Percentiles rank a stretch among this genome's conserved stretches.
phyloP scores from a whole-genome alignment of 2,113 vertebrate genomes.

The Scophthalmus maximus region DNA sequence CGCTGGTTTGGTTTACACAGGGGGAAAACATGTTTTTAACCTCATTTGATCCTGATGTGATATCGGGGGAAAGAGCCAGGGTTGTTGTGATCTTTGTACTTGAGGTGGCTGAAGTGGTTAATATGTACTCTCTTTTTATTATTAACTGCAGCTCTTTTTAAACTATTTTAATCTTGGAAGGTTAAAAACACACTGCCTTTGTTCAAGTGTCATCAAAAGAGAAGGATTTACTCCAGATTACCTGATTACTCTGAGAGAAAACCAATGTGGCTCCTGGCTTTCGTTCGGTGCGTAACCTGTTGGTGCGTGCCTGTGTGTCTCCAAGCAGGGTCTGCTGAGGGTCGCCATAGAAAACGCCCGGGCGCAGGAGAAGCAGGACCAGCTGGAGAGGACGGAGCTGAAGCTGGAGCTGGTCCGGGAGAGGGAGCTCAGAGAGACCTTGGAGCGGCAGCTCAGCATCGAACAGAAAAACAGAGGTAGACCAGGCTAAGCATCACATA shows the following conservation, averaged over 20 bases:
- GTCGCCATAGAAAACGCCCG: slow-evolving; percentile 98
- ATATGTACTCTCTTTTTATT: not conserved
- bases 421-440: slow-evolving; percentile 94
- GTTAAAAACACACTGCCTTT: not conserved
- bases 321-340: slow-evolving; percentile 95
- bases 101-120: not conserved
- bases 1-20: slow-evolving; percentile 43
- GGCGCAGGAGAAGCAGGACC: slow-evolving; percentile 98
- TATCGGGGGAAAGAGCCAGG: no score
- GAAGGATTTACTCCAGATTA: not conserved
- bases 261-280: not conserved
- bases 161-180: not conserved
- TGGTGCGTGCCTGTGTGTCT: slow-evolving; percentile 71
- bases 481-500: no score
- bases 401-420: slow-evolving; percentile 99
- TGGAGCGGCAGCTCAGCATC: slow-evolving; percentile 96
- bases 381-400: slow-evolving; percentile 97
- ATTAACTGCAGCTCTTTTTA: not conserved
- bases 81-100: slow-evolving; percentile 6
- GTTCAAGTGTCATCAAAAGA: not conserved
- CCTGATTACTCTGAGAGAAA: not conserved
- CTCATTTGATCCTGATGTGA: slow-evolving; percentile 32
- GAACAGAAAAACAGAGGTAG: slow-evolving; percentile 98
- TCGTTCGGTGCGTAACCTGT: slow-evolving; percentile 70
- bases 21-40: slow-evolving; percentile 6